Base-by-base conservation (phyloP, 1,140 invertebrate species). In the Brachystomella parvula region DNA sequence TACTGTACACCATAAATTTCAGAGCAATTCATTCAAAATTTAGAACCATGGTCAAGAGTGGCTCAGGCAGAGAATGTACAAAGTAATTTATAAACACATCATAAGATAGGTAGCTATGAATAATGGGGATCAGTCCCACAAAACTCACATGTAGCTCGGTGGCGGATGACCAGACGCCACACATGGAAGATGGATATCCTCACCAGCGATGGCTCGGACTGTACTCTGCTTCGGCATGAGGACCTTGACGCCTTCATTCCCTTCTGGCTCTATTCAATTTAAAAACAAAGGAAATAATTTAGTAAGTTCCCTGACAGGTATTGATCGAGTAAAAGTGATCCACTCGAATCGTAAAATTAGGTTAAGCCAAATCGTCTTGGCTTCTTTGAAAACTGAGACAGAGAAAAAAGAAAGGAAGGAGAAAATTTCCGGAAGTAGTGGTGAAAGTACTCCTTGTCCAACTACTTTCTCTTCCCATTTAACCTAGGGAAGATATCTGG, bases 111-210 rank as follows among this genome's bases (percentile, higher is more conserved):
- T 6, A 32, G 29, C 15, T 47, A 60, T 30, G 29, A 35, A 9
- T 60, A 19, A n/a, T 60, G 29, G 53, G 21, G 61, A 17, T 19
- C 12, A 26, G 12, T 15, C 15, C 12, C 26, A 6, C 21, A 63
- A 32, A 61, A 76, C 78, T 80, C 79, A 86, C 83, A 85, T 86
- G 78, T 88, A 89, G 63, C 80, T 84, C 47, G 88, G 88, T 32
- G 88, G 83, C 2, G 88, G 88, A 82, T 85, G 85, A 56, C 86
- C 88, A 77, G 89, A 87, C 47, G 87, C 87, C 6, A 85, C 83
- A 77, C 88, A 89, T 17, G 87, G 84, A 71, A 89, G 77, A 64
- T 83, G 84, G 61, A 87, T 83, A 74, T 86, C 83, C 64, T 87
- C 86, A 30, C 87, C 88, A 61, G 85, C 79, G 66, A 82, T 81